phyloP scores from a whole-genome alignment of 2,888 invertebrate genomes.

The Aromia moschata region DNA sequence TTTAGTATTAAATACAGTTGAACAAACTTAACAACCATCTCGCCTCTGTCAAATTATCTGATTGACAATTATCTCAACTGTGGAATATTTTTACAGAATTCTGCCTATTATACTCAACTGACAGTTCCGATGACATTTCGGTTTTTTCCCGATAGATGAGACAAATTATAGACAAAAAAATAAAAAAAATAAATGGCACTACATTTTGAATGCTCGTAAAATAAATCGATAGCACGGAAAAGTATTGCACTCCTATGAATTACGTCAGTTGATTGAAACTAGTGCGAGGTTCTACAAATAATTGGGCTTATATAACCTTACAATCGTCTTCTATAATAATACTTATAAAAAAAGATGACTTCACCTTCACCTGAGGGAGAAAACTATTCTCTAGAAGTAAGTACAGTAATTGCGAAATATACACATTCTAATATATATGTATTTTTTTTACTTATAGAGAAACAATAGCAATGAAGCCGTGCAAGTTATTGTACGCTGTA shows the following conservation, averaged over 20 bases:
- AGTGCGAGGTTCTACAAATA: background rate
- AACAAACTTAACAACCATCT: no score
- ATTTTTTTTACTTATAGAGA: conserved; percentile 33
- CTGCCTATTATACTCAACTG: background rate
- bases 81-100: conserved; percentile 6
- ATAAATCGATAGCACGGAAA: conserved; percentile 42
- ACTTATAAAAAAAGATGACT: conserved; percentile 43
- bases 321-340: no score
- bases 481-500: conserved; percentile 96
- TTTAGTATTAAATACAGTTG: no score
- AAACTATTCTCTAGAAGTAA: conserved; percentile 36
- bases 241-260: conserved; percentile 26
- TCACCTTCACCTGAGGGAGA: conserved; percentile 35
- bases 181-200: conserved; percentile 43
- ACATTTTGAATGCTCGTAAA: conserved; percentile 43
- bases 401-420: conserved; percentile 19
- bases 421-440: background rate
- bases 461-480: conserved; percentile 79
- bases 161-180: conserved; percentile 28
- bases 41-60: no score
- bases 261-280: background rate
- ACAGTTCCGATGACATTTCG: conserved; percentile 24
- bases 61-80: no score
- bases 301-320: conserved; percentile 40
- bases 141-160: conserved; percentile 25